Conservation (phyloP, 2,888 invertebrate species). For the Spicauda simplicius region DNA sequence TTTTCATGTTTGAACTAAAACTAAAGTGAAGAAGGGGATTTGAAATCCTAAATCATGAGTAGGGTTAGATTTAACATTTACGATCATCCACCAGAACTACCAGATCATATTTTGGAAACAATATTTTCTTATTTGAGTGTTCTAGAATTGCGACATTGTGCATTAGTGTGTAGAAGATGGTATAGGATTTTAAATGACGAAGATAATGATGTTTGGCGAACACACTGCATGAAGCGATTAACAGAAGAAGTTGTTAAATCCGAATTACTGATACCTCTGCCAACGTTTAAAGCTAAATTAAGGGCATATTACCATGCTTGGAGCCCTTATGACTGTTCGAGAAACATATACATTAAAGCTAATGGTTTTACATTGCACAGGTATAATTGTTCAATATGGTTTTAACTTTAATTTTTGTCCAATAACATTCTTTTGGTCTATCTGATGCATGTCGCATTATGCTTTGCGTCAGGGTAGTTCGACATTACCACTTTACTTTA, state of each 20-base stretch:
- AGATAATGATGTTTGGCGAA: conserved; percentile 97
- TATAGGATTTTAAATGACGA: conserved; percentile 95
- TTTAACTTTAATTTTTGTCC: neutral
- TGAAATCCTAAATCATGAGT: conserved; percentile 48
- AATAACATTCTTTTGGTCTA: too few relatives aligned
- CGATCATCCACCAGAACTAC: conserved; percentile 86
- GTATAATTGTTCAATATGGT: conserved; percentile 55
- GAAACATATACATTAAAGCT: conserved; percentile 97
- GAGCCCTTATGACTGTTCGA: conserved; percentile 98
- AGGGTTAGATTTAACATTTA: conserved; percentile 62
- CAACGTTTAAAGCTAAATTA: conserved; percentile 96
- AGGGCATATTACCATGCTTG: conserved; percentile 97
- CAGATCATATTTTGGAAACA: conserved; percentile 93
- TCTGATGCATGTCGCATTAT: too few relatives aligned
- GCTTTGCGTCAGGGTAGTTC: too few relatives aligned
- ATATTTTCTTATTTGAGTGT: conserved; percentile 96
- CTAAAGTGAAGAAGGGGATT: conserved; percentile 19
- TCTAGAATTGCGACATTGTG: conserved; percentile 94
- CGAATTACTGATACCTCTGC: conserved; percentile 94
- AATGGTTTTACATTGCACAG: conserved; percentile 98
- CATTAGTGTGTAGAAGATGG: conserved; percentile 97
- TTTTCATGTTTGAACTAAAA: neutral
- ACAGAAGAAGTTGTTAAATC: conserved; percentile 95
- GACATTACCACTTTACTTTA: too few relatives aligned
- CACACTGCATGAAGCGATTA: conserved; percentile 93